Conservation (phyloP, 2,113 vertebrate species). For the Myrmecobius fasciatus region DNA sequence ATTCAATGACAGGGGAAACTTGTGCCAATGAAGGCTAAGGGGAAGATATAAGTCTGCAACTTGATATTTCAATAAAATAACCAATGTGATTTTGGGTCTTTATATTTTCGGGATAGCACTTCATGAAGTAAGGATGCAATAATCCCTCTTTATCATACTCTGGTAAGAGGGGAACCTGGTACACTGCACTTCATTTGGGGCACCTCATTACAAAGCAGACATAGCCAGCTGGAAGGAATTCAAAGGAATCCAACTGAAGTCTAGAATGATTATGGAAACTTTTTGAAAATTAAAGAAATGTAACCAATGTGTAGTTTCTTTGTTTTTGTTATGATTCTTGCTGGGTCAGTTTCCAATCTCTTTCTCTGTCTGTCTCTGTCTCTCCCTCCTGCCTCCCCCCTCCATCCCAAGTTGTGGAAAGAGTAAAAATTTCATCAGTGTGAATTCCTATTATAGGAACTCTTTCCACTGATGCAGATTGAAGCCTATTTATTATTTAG, state of each 20-base stretch:
- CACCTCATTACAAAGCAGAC: background rate
- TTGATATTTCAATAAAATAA: background rate
- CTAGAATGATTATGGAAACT: background rate
- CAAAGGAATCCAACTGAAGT: background rate
- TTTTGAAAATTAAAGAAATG: background rate
- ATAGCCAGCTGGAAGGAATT: background rate
- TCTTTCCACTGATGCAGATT: background rate
- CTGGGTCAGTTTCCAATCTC: background rate
- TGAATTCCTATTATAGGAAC: background rate
- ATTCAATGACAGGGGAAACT: constrained; percentile 7
- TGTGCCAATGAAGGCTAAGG: background rate
- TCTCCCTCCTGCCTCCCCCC: no score
- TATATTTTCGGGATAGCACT: background rate
- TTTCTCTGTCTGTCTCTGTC: background rate
- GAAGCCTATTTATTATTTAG: background rate
- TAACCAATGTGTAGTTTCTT: background rate
- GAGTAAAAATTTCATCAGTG: background rate
- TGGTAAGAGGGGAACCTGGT: constrained; percentile 2
- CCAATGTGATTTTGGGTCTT: background rate
- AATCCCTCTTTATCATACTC: background rate
- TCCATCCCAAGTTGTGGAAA: background rate
- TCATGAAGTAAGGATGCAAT: background rate
- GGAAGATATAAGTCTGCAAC: background rate
- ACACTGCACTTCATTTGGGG: background rate
- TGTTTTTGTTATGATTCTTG: background rate